Base-by-base conservation (phyloP, 2,113 vertebrate genomes). In the Guaruba guarouba region DNA sequence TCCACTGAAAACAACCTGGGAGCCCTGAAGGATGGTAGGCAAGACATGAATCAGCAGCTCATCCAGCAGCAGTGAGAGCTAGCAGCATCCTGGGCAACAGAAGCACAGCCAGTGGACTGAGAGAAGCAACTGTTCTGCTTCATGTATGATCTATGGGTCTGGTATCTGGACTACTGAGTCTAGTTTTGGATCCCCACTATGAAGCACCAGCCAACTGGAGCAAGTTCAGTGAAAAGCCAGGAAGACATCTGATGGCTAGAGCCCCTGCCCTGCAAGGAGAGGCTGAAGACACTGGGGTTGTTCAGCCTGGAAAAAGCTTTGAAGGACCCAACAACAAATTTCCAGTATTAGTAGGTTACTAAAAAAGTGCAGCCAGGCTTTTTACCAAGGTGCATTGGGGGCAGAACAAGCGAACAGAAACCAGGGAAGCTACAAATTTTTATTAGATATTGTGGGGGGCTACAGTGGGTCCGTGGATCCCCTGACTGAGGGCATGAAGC, bases 361-460 rank as follows among this genome's bases (percentile, higher is more conserved):
- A 37, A 84, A 76, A 54, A 51, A 9, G 37, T 29, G 29, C 35
- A 62, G 13, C 22, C 64, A 13, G 25, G 15, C 33, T 83, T 88
- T 83, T 88, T 61, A 73, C 10, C 29, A 73, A 66, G 14, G 41
- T 66, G 41, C 46, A 33, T 0, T 0, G 0, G 27, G 3, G 9
- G 33, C 25, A 57, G 17, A 89, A 43, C 13, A 68, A n/a, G 28
- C 24, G 74, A 78, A 1, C 31, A 28, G 39, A 25, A 79, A 67
- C 7, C 39, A 57, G 13, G 10, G 22, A 77, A 61, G 29, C 2
- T 81, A 20, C 7, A 86, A 41, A 51, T 55, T 37, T 25, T 51
- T 59, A 37, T 67, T 78, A 87, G 18, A 25, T 49, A 49, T 49
- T 49, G 48, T 49, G 48, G 23, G 48, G 48, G 23, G 48, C 48